Evolutionary conservation across 2,797 vertebrate genomes (phyloP).

Genomic region (Cheirogaleus major): DNA sequence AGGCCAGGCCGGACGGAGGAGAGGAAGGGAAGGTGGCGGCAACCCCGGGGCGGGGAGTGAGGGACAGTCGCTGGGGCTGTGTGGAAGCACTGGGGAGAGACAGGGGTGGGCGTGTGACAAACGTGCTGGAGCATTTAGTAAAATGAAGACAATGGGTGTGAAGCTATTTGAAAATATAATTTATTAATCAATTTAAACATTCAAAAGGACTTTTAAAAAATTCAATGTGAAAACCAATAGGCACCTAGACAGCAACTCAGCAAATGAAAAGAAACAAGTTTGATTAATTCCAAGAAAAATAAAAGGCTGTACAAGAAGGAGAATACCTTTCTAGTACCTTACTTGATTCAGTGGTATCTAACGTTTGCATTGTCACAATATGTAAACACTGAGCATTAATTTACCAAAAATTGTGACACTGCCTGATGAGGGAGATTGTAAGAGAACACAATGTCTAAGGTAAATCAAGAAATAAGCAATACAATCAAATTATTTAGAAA

Average conservation of each 20-base stretch:
- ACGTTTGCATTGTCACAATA: background rate
- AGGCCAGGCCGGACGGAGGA: background rate
- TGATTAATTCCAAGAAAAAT: background rate
- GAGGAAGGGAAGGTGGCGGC: background rate
- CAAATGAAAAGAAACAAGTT: background rate
- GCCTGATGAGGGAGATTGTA: background rate
- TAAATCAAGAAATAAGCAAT: background rate
- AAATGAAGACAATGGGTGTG: background rate
- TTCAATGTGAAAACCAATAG: background rate
- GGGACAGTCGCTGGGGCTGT: background rate
- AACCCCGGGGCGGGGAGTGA: too few relatives aligned
- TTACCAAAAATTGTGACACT: background rate
- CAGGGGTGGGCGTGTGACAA: background rate
- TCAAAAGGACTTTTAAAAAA: background rate
- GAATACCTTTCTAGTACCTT: background rate
- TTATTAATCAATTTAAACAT: background rate
- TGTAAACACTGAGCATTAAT: background rate
- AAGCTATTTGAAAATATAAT: background rate
- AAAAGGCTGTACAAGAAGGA: background rate
- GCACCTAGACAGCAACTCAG: background rate
- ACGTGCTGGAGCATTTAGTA: background rate
- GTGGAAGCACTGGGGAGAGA: background rate
- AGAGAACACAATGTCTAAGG: background rate
- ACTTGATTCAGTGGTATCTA: background rate
- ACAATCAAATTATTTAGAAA: background rate